phyloP scores from a whole-genome alignment of 1,140 invertebrate genomes.

The Aphidius gifuensis region DNA sequence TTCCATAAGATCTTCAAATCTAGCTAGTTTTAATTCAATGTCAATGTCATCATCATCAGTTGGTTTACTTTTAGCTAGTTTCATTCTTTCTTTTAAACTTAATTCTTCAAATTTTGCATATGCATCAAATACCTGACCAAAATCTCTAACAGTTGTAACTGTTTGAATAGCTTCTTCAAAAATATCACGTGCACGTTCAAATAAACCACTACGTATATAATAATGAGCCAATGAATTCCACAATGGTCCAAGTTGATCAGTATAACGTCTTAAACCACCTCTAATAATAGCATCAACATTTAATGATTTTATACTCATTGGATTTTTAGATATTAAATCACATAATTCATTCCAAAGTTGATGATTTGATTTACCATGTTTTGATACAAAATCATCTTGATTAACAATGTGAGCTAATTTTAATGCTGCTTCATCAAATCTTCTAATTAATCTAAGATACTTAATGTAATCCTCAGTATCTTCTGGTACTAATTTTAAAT shows the following conservation, averaged over 20 bases:
- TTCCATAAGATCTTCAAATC: constrained; percentile 96
- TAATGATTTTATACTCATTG: constrained; percentile 86
- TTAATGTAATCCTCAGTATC: constrained; percentile 97
- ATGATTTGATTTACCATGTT: constrained; percentile 98
- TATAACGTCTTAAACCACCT: constrained; percentile 91
- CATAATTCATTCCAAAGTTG: constrained; percentile 99
- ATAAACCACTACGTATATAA: constrained; percentile 93
- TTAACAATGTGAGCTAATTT: constrained; percentile 92
- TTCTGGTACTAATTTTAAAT: constrained; percentile 92
- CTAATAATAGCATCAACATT: constrained; percentile 98
- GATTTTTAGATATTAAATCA: constrained; percentile 96
- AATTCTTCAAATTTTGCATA: constrained; percentile 99
- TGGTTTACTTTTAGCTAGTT: constrained; percentile 70
- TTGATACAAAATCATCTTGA: constrained; percentile 94
- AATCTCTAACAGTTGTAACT: constrained; percentile 95
- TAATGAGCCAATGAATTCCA: constrained; percentile 99
- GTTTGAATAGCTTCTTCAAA: constrained; percentile 99
- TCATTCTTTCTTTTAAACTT: constrained; percentile 88
- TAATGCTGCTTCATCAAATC: constrained; percentile 91
- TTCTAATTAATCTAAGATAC: constrained; percentile 80
- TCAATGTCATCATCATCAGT: constrained; percentile 77
- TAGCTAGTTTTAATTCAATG: constrained; percentile 83
- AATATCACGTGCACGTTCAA: constrained; percentile 96
- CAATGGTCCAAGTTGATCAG: constrained; percentile 95
- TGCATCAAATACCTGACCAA: constrained; percentile 98